Evolutionary conservation across 2,113 vertebrate species (phyloP), one percentile per base, ranked within the genome.

Genomic region (Hiodon tergisus): DNA sequence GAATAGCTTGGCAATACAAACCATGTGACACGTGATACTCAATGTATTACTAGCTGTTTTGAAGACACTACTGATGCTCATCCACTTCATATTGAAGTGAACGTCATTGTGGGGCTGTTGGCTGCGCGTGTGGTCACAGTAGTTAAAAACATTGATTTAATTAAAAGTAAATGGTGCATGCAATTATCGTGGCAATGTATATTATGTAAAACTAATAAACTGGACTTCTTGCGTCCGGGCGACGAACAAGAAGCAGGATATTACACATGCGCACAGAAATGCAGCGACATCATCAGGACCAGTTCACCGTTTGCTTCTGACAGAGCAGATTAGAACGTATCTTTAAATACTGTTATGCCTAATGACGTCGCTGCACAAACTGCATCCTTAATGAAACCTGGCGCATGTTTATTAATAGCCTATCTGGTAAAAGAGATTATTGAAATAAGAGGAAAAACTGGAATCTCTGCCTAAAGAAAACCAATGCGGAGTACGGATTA

Each of bases 251-350:
- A 67, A 62, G 69, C 69, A 9, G 16, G 78, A 78, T 84, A 74
- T 48, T 76, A 74, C 74, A 68, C 89, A 87, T 90, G 89, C 88
- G 88, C 88, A 88, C 71, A 83, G 0, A 59, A 54, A 13, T 79
- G 78, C 53, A 70, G 59, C 82, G 76, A 76, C 88, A 87, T 82
- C 88, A 90, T 89, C 89, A 91, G 88, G 86, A 91, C 87, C 88
- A 86, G 14, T 17, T 7, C 13, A 61, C 9, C 4, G 58, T 10
- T 10, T 13, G 7, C 16, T 8, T 50, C 58, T 14, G 11, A 31
- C 59, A 54, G 54, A 68, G 50, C 14, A 62, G 3, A 1, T 48
- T 59, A 46, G 10, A n/a, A 46, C 13, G 16, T 57, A 46, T 59
- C 57, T 31, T n/a, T 60, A 80, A 84, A 85, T 83, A 84, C 73